Conservation (phyloP, 2,797 vertebrate species). For the Danio choprae region DNA sequence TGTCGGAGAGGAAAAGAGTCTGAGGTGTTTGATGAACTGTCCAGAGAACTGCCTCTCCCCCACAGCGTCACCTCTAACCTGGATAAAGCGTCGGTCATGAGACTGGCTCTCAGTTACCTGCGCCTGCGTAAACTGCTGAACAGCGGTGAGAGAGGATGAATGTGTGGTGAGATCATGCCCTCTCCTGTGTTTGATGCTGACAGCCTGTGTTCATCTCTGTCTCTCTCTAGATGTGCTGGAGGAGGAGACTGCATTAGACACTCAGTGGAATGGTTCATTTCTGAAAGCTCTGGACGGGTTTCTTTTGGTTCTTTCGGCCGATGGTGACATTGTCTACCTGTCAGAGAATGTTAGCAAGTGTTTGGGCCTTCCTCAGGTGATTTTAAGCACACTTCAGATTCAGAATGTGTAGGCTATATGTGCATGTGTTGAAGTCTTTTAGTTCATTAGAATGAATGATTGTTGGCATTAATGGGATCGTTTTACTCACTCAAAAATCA, state of each 20-base stretch:
- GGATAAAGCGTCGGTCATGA: slow-evolving; percentile 98
- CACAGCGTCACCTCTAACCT: slow-evolving; percentile 92
- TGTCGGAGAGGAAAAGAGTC: slow-evolving; percentile 95
- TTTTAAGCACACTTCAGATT: neutral
- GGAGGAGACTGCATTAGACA: slow-evolving; percentile 87
- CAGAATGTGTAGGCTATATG: too few relatives aligned
- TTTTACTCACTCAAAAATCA: too few relatives aligned
- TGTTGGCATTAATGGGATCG: too few relatives aligned
- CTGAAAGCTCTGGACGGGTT: slow-evolving; percentile 97
- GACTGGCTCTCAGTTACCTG: slow-evolving; percentile 96
- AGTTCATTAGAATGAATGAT: too few relatives aligned
- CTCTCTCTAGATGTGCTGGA: slow-evolving; percentile 67
- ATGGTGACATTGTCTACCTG: slow-evolving; percentile 97
- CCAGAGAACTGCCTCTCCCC: slow-evolving; percentile 93
- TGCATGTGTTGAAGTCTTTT: too few relatives aligned
- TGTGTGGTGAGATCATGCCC: neutral
- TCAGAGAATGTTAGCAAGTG: slow-evolving; percentile 98
- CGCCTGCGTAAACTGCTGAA: slow-evolving; percentile 91
- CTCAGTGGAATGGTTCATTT: slow-evolving; percentile 91
- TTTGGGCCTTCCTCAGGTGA: slow-evolving; percentile 95
- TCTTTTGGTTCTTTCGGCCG: slow-evolving; percentile 96
- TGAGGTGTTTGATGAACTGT: slow-evolving; percentile 95
- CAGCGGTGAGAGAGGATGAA: slow-evolving; percentile 79
- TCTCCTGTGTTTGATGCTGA: neutral
- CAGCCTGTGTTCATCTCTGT: neutral